These are phyloP conservation scores for Arnoldichthys spilopterus DNA, from an alignment of 2,797 vertebrate genomes.

Conservation along the genomic window DNA sequence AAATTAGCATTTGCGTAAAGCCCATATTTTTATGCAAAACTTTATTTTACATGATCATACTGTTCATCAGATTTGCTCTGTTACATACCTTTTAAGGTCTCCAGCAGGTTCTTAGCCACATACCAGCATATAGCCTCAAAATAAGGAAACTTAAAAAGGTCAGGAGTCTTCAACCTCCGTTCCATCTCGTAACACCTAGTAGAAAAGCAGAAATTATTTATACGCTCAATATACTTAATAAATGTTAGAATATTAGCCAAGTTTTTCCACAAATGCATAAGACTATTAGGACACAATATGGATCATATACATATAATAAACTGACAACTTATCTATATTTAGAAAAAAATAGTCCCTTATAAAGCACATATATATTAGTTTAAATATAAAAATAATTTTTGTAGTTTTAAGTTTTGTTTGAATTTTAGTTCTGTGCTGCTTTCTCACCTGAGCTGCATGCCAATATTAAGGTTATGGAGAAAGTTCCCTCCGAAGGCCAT, in stretches of 20 bases:
- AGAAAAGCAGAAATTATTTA: constrained; percentile 16
- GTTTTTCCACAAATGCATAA: too few species aligned
- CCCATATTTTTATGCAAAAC: too few species aligned
- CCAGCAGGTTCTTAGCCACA: constrained; percentile 97
- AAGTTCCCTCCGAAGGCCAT: constrained; percentile 99
- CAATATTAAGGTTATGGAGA: constrained; percentile 99
- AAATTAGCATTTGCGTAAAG: too few species aligned
- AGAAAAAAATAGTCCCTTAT: too few species aligned
- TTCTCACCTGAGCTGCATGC: constrained; percentile 98
- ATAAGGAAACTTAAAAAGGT: constrained; percentile 99
- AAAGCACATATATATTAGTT: too few species aligned
- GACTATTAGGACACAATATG: too few species aligned
- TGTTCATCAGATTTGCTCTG: not conserved
- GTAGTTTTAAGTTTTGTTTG: too few species aligned
- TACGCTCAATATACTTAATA: not conserved
- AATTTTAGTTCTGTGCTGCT: accelerated
- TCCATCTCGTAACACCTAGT: constrained; percentile 99
- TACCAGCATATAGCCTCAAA: constrained; percentile 99
- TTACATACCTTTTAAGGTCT: constrained; percentile 92
- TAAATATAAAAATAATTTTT: not conserved
- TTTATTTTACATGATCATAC: too few species aligned
- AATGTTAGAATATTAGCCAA: too few species aligned
- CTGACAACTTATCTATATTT: too few species aligned
- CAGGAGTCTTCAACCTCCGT: constrained; percentile 96
- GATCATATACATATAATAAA: too few species aligned